Evolutionary conservation across 2,888 invertebrate species (phyloP).

Genomic region (Barypeithes pellucidus): DNA sequence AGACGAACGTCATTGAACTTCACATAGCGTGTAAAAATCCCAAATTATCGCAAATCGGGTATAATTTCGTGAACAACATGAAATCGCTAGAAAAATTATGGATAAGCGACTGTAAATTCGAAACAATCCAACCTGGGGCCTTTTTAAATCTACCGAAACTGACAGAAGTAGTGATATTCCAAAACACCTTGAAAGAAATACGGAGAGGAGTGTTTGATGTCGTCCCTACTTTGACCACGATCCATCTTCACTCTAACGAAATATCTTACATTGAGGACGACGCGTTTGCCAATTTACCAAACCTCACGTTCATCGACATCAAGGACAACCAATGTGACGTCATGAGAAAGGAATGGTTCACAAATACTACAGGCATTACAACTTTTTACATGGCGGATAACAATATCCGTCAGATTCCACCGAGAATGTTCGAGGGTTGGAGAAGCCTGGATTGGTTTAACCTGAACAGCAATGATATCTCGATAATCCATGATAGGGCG

Average conservation of each 20-base stretch:
- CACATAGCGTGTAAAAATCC: not conserved
- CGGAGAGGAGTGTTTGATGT: conserved; percentile 2
- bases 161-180: not conserved
- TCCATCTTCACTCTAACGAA: not conserved
- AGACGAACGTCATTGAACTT: not conserved
- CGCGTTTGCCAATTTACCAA: conserved; percentile 13
- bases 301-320: not conserved
- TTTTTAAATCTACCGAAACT: not conserved
- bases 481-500: conserved; percentile 13
- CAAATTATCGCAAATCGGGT: not conserved
- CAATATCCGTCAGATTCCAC: conserved; percentile 6
- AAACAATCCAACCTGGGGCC: not conserved
- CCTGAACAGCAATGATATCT: conserved; percentile 9
- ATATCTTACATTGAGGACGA: conserved; percentile 11
- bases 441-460: conserved; percentile 21
- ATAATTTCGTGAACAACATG: not conserved
- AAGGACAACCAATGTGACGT: conserved; percentile 6
- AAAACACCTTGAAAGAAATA: conserved; percentile 13
- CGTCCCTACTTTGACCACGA: not conserved
- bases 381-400: conserved; percentile 16
- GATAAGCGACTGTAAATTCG: conserved; percentile 3
- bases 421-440: conserved; percentile 18
- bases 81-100: not conserved
- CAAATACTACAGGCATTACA: conserved; percentile 6
- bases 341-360: conserved; percentile 14